Conservation (phyloP, 2,888 invertebrate genomes). For the Heteropelma amictum region DNA sequence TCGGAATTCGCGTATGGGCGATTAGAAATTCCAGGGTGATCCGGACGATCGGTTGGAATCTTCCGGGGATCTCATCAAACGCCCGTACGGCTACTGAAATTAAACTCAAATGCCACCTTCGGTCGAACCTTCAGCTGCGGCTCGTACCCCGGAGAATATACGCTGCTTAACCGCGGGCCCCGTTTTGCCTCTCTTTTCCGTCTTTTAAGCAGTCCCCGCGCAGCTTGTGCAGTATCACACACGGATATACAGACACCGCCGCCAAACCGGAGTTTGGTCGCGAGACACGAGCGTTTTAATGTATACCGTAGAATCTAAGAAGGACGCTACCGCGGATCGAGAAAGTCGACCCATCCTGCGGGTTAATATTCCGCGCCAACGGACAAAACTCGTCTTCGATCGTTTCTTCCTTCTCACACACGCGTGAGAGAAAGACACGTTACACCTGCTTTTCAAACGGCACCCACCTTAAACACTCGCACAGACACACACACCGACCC, state of each 20-base stretch:
- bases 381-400: constrained; percentile 46
- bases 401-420: constrained; percentile 35
- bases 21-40: no score
- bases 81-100: no score
- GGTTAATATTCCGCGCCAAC: constrained; percentile 16
- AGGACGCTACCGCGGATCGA: constrained; percentile 65
- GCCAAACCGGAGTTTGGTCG: no score
- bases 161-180: not conserved
- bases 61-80: no score
- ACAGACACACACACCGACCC: no score
- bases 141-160: constrained; percentile 54
- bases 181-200: constrained; percentile 30
- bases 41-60: no score
- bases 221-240: constrained; percentile 37
- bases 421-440: constrained; percentile 63
- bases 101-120: constrained; percentile 70
- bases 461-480: constrained; percentile 52
- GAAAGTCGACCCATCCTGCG: constrained; percentile 44
- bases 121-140: constrained; percentile 72
- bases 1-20: no score
- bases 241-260: no score
- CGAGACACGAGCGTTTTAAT: no score
- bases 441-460: constrained; percentile 70
- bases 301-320: constrained; percentile 67
- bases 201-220: not conserved